Conservation (phyloP, 2,113 vertebrate species). For the Hippocampus comes region DNA sequence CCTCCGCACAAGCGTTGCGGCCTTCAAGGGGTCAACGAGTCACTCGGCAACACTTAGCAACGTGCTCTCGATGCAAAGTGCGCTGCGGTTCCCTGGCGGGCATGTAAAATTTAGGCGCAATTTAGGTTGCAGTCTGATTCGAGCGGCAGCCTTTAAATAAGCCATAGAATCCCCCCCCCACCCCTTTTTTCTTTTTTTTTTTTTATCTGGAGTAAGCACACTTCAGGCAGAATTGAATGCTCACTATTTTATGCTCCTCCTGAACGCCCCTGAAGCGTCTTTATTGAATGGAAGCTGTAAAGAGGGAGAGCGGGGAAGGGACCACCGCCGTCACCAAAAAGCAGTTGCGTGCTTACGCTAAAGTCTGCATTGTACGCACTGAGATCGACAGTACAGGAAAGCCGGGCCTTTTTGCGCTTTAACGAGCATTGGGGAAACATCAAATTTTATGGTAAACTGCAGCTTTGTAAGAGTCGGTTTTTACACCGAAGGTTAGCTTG, state of each 20-base stretch:
- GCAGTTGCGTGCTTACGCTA: slow-evolving; percentile 9
- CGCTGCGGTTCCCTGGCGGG: slow-evolving; percentile 16
- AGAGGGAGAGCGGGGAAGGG: slow-evolving; percentile 55
- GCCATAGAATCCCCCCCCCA: slow-evolving; percentile 29
- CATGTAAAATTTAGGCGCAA: slow-evolving; percentile 48
- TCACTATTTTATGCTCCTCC: slow-evolving; percentile 50
- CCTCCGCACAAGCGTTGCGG: not conserved
- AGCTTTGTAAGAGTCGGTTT: not conserved
- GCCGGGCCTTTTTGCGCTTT: not conserved
- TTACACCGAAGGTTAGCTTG: not conserved
- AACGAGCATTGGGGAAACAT: not conserved
- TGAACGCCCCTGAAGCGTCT: slow-evolving; percentile 55
- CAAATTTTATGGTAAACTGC: not conserved
- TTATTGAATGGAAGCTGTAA: slow-evolving; percentile 66
- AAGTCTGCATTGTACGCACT: not conserved
- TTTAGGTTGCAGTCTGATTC: slow-evolving; percentile 27
- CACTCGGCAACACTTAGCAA: slow-evolving; percentile 18
- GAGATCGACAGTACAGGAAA: not conserved
- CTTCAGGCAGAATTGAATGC: slow-evolving; percentile 60
- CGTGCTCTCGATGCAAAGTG: slow-evolving; percentile 20
- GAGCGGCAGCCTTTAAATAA: slow-evolving; percentile 54
- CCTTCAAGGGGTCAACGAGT: slow-evolving; percentile 16
- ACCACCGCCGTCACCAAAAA: slow-evolving; percentile 44
- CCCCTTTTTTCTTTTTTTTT: not conserved
- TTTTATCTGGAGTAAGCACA: slow-evolving; percentile 45